A percentile compares a stretch with the other conserved stretches of the same genome.
These are phyloP conservation scores for Zaprionus camerounensis DNA, from an alignment of 1,140 invertebrate species.

Conservation along the genomic window DNA sequence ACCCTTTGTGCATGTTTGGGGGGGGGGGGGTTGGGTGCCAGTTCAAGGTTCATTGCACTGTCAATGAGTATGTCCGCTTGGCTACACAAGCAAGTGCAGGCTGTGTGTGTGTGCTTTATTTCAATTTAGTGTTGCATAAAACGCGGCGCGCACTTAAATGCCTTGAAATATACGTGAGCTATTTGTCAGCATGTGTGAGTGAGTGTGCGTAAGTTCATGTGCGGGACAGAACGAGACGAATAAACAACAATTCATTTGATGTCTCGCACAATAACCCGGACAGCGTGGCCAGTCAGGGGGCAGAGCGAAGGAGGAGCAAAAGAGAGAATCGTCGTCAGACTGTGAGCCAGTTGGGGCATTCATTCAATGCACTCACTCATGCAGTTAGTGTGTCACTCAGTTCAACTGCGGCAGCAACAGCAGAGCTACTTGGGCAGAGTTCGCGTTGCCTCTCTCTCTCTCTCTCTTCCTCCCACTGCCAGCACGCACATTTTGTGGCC, in stretches of 20 bases:
- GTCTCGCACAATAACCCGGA: slow-evolving; percentile 52
- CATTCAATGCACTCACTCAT: slow-evolving; percentile 73
- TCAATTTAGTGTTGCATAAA: slow-evolving; percentile 73
- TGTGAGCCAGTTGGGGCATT: slow-evolving; percentile 38
- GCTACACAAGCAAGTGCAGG: background rate
- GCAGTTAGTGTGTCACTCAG: slow-evolving; percentile 69
- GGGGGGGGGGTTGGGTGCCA: background rate
- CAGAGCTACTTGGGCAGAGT: slow-evolving; percentile 16
- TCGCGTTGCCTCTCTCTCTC: slow-evolving; percentile 3
- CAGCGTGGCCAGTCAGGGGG: slow-evolving; percentile 10
- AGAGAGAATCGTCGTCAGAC: slow-evolving; percentile 14
- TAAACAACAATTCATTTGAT: slow-evolving; percentile 79
- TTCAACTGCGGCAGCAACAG: slow-evolving; percentile 17
- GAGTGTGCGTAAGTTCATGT: slow-evolving; percentile 16
- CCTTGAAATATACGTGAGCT: slow-evolving; percentile 53
- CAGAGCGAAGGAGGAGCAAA: background rate
- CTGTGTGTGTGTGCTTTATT: slow-evolving; percentile 54
- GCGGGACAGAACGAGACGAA: slow-evolving; percentile 56
- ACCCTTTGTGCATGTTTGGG: background rate
- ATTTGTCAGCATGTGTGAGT: slow-evolving; percentile 54
- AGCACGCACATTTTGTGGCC: slow-evolving; percentile 23
- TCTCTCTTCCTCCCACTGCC: background rate
- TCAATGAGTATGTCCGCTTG: background rate
- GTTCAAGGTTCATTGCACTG: slow-evolving; percentile 27
- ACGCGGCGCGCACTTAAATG: slow-evolving; percentile 64